Conservation (phyloP, 1,140 invertebrate species). For the Steinernema feltiae region DNA sequence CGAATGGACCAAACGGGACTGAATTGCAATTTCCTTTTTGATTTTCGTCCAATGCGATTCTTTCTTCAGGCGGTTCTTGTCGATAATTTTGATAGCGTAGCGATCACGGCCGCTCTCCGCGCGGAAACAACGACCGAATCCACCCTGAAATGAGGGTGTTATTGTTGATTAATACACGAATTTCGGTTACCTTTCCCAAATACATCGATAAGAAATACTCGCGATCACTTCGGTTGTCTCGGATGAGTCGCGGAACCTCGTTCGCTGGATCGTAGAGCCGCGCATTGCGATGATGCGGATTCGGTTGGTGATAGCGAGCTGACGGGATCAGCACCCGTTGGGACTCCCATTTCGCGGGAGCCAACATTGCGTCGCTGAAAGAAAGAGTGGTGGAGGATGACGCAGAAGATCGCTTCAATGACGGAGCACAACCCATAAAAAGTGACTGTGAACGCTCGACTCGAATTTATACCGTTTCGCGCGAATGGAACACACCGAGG, state of each 20-base stretch:
- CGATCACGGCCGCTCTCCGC: background rate
- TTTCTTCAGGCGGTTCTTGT: background rate
- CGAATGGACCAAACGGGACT: background rate
- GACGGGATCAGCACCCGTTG: background rate
- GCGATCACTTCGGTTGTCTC: background rate
- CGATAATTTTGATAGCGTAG: background rate
- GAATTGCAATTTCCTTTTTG: slow-evolving; percentile 2
- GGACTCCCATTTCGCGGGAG: slow-evolving; percentile 1
- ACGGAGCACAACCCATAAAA: slow-evolving; percentile 8
- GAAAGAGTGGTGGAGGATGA: background rate
- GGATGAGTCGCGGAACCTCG: background rate
- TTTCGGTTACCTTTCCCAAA: background rate
- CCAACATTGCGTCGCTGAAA: slow-evolving; percentile 1
- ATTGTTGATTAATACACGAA: background rate
- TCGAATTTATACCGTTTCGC: background rate
- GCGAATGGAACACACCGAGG: background rate
- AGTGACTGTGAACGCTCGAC: background rate
- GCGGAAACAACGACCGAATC: background rate
- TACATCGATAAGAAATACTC: slow-evolving; percentile 8
- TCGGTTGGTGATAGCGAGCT: background rate
- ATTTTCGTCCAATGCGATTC: background rate
- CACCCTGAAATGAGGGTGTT: background rate
- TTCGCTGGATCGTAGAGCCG: background rate
- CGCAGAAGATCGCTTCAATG: background rate
- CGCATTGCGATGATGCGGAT: background rate